Percentiles rank a stretch among this genome's conserved stretches.
Evolutionary conservation across 2,113 vertebrate species (phyloP).

Genomic region (Lanius ludovicianus): DNA sequence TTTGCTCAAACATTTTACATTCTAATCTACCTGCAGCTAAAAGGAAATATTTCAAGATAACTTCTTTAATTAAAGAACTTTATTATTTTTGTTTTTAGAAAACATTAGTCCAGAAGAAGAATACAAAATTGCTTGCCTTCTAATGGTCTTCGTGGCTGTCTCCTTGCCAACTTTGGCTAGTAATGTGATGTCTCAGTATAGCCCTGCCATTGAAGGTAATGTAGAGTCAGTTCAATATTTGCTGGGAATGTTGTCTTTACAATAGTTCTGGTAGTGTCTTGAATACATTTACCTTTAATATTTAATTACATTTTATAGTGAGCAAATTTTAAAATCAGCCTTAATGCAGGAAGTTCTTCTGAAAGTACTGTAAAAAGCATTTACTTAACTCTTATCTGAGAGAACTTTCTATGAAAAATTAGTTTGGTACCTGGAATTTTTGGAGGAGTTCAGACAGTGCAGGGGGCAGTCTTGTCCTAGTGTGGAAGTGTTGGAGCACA

Average conservation of each 20-base stretch:
- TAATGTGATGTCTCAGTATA: constrained; percentile 99
- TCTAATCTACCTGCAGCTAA: not conserved
- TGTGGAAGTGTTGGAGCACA: not conserved
- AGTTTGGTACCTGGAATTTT: not conserved
- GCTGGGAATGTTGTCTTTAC: not conserved
- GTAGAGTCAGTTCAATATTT: not conserved
- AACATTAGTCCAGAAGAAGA: constrained; percentile 99
- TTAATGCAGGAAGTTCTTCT: not conserved
- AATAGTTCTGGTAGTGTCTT: not conserved
- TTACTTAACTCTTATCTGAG: not conserved
- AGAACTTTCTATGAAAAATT: not conserved
- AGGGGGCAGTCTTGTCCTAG: not conserved
- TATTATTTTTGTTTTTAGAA: constrained; percentile 75
- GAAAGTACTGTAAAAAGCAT: not conserved
- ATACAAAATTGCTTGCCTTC: constrained; percentile 98
- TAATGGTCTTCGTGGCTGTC: constrained; percentile 99
- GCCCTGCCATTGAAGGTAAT: constrained; percentile 96
- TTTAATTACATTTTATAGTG: not conserved
- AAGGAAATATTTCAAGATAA: not conserved
- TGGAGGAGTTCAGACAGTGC: not conserved
- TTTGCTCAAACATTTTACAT: not conserved
- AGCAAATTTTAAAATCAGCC: not conserved
- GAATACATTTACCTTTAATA: not conserved
- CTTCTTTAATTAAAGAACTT: not conserved
- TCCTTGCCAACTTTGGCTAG: constrained; percentile 95